Base-by-base conservation (phyloP, 1,140 invertebrate species). In the Hermatobates lingyangjiaoensis region DNA sequence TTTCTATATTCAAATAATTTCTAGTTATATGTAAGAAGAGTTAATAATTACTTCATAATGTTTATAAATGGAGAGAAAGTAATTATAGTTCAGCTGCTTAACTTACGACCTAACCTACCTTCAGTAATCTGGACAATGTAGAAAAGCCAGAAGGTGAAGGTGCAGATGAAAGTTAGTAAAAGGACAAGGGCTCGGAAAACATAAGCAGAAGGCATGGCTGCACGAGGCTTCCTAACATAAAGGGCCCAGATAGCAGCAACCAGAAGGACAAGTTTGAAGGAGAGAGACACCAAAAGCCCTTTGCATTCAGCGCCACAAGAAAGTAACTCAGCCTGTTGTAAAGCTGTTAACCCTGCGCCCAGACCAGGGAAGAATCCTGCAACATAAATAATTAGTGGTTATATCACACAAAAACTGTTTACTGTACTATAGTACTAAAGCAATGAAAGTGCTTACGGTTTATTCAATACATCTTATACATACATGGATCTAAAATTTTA, bases 101-200 rank as follows among this genome's bases (percentile, higher is more conserved):
- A n/a, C n/a, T n/a, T n/a, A n/a, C n/a, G n/a, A n/a, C n/a, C n/a
- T n/a, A n/a, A n/a, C n/a, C n/a, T 55, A 62, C 59, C 59, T 53
- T 63, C 57, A 21, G 58, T 62, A 60, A 82, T 69, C 67, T 83
- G 81, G 40, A 93, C 88, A 59, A 89, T 80, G 63, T 96, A 98
- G 66, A 98, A 98, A 0, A 98, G 70, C 93, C 94, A 98, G 69
- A 91, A 96, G 15, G 90, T 82, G 70, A 95, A 92, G 51, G 83
- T 88, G 63, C 92, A 87, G 12, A 97, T 74, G 45, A 91, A 79
- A n/a, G 94, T 79, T 28, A 97, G 74, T 14, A 90, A 74, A 45
- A 95, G 69, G 21, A 95, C 81, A 56, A 89, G 75, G 0, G 88
- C 81, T 60, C 90, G 75, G 62, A 93, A 91, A 34, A 95, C 72